These are phyloP conservation scores for Pachydiplax longipennis DNA, from an alignment of 2,888 invertebrate genomes.

Conservation along the genomic window DNA sequence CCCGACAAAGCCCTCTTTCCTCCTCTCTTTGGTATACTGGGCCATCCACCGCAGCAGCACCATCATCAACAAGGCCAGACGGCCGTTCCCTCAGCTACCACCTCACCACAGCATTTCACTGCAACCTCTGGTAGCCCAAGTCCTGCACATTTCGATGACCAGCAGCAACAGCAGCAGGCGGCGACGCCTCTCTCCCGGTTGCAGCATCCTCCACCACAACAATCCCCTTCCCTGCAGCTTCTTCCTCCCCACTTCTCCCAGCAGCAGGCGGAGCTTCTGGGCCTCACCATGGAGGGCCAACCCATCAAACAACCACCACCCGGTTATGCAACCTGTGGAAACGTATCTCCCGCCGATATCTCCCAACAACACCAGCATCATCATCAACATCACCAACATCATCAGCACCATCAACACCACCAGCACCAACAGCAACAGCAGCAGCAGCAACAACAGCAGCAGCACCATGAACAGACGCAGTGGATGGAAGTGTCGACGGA, in stretches of 20 bases:
- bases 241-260: constrained; percentile 58
- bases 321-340: constrained; percentile 56
- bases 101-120: constrained; percentile 55
- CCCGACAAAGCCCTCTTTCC: constrained; percentile 71
- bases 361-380: constrained; percentile 55
- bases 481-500: constrained; percentile 67
- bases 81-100: constrained; percentile 28
- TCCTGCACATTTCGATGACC: constrained; percentile 51
- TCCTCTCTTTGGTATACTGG: constrained; percentile 70
- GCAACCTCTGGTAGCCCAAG: constrained; percentile 60
- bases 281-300: constrained; percentile 65
- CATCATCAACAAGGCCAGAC: constrained; percentile 52
- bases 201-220: constrained; percentile 55
- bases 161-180: constrained; percentile 71
- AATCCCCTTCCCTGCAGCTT: constrained; percentile 19
- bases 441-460: constrained; percentile 57
- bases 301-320: constrained; percentile 18
- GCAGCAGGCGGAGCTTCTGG: constrained; percentile 66
- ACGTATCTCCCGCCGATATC: constrained; percentile 50
- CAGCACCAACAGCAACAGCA: constrained; percentile 69
- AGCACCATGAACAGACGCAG: constrained; percentile 71
- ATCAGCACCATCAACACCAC: constrained; percentile 75
- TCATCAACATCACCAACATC: constrained; percentile 68
- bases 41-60: constrained; percentile 60
- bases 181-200: constrained; percentile 65